phyloP scores from a whole-genome alignment of 2,113 vertebrate genomes.

The Carlito syrichta region DNA sequence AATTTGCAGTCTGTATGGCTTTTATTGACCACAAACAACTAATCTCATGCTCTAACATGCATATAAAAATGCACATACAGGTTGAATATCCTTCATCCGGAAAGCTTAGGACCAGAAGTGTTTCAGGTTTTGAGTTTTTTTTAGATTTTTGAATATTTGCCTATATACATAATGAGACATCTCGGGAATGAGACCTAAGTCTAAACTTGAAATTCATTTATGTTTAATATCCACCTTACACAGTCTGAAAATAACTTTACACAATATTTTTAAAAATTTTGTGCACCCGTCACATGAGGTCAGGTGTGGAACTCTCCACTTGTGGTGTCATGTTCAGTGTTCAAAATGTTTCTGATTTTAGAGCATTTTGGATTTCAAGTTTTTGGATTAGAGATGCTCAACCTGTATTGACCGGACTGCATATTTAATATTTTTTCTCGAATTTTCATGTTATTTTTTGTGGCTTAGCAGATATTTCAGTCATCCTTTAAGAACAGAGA shows the following conservation, averaged over 20 bases:
- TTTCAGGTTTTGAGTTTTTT: not conserved
- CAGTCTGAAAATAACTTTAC: not conserved
- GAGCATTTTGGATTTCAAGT: not conserved
- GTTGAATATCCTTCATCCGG: not conserved
- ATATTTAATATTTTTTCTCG: not conserved
- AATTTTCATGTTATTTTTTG: not conserved
- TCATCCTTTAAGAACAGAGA: not conserved
- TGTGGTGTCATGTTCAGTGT: not conserved
- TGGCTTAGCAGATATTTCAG: not conserved
- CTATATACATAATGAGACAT: not conserved
- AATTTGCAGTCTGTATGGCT: not conserved
- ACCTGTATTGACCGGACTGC: not conserved
- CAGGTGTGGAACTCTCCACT: not conserved
- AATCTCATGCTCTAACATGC: not conserved
- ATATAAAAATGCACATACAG: not conserved
- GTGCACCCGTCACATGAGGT: not conserved
- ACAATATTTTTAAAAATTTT: not conserved
- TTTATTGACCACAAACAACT: not conserved
- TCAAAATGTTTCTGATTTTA: not conserved
- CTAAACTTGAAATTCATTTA: not conserved
- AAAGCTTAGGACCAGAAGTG: not conserved
- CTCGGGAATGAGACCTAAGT: not conserved
- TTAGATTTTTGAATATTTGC: not conserved
- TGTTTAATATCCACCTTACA: not conserved
- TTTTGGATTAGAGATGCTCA: not conserved